A percentile compares a stretch with the other conserved stretches of the same genome.
Evolutionary conservation across 1,140 invertebrate species (phyloP).

Genomic region (Trichomalopsis sarcophagae): DNA sequence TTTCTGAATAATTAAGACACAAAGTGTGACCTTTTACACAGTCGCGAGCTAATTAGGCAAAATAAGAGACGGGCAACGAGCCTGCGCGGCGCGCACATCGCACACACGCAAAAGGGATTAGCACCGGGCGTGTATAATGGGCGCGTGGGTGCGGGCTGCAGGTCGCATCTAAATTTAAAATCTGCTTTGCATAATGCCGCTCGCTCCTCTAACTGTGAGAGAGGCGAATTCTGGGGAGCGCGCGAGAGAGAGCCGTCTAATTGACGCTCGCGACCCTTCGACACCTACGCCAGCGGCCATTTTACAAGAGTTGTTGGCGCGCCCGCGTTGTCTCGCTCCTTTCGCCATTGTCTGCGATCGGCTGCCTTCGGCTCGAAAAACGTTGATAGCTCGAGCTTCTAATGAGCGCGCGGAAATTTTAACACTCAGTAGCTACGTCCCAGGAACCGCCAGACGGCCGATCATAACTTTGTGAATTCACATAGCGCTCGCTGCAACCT

Average conservation of each 20-base stretch:
- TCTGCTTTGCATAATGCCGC: conserved; percentile 74
- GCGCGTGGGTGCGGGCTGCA: conserved; percentile 57
- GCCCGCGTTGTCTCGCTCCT: conserved; percentile 34
- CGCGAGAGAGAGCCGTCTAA: conserved; percentile 67
- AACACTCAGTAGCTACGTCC: background rate
- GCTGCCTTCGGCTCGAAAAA: too few relatives aligned
- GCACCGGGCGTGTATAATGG: conserved; percentile 24
- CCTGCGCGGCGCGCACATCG: background rate
- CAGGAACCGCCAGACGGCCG: background rate
- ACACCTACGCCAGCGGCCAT: conserved; percentile 68
- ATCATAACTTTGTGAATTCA: background rate
- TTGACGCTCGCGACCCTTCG: conserved; percentile 70
- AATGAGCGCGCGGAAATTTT: background rate
- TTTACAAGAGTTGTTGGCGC: conserved; percentile 61
- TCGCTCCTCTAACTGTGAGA: conserved; percentile 51
- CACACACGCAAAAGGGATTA: conserved; percentile 41
- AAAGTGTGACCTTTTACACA: conserved; percentile 49
- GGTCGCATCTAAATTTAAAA: conserved; percentile 74
- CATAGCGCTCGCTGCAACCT: conserved; percentile 18
- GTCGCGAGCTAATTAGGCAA: conserved; percentile 44
- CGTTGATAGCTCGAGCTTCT: too few relatives aligned
- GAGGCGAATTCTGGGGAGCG: background rate
- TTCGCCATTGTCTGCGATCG: background rate
- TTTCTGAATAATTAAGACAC: conserved; percentile 43
- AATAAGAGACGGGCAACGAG: conserved; percentile 32